Evolutionary conservation across 2,797 vertebrate genomes (phyloP).

Genomic region (Harpagifer antarcticus): DNA sequence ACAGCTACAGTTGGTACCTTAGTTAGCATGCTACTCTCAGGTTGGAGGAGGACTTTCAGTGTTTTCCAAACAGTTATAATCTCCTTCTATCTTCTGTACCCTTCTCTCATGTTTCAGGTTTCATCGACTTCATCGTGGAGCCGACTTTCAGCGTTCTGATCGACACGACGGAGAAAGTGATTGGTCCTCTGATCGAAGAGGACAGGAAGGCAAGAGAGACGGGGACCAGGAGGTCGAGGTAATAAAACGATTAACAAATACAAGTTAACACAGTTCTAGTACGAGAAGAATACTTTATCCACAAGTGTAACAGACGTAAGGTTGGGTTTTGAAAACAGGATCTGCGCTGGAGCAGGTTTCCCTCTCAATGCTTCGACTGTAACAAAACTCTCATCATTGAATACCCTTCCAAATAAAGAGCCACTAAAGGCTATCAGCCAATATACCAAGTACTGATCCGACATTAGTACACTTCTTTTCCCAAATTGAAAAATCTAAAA

Average conservation of each 20-base stretch:
- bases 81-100: neutral
- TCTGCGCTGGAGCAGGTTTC: neutral
- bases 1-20: no score
- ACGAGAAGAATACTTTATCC: neutral
- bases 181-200: conserved; percentile 97
- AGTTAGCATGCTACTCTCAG: no score
- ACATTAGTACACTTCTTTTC: neutral
- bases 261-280: neutral
- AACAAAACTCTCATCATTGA: neutral
- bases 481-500: neutral
- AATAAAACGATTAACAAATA: neutral
- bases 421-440: neutral
- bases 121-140: conserved; percentile 98
- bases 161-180: conserved; percentile 97
- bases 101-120: conserved; percentile 81
- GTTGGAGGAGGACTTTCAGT: no score
- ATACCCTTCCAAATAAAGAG: no score
- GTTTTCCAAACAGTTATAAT: no score
- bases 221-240: conserved; percentile 72
- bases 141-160: conserved; percentile 96
- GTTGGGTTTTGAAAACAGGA: neutral
- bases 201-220: conserved; percentile 81
- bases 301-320: neutral
- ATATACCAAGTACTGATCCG: neutral
- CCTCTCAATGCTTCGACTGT: no score